A percentile compares a stretch with the other conserved stretches of the same genome.
These are phyloP conservation scores for Epirrhoe tristata DNA, from an alignment of 2,888 invertebrate genomes.

Conservation along the genomic window DNA sequence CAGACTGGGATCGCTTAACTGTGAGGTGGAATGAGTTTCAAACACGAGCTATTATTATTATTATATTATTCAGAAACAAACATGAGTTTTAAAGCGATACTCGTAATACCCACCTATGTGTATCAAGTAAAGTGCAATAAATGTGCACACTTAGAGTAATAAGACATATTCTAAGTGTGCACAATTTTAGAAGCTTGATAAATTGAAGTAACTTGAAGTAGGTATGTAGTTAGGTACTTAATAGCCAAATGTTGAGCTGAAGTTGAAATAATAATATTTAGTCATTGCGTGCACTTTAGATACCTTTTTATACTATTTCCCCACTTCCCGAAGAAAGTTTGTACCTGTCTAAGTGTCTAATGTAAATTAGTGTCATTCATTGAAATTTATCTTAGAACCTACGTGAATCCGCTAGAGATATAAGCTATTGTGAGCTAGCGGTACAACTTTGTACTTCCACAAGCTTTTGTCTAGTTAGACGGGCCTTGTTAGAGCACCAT, in stretches of 20 bases:
- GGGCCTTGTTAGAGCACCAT: conserved; percentile 31
- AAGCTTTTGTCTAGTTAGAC: conserved; percentile 44
- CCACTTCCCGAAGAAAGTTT: too few species aligned
- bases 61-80: neutral
- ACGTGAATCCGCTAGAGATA: conserved; percentile 28
- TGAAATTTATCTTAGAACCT: conserved; percentile 36
- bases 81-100: neutral
- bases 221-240: too few species aligned
- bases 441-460: conserved; percentile 36
- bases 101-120: neutral
- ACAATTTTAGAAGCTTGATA: too few species aligned
- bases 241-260: too few species aligned
- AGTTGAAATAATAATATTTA: too few species aligned
- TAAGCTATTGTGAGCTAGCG: conserved; percentile 37
- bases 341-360: too few species aligned
- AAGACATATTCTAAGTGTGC: too few species aligned
- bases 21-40: conserved; percentile 2
- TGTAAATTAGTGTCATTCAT: conserved; percentile 12
- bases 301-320: too few species aligned
- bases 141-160: too few species aligned
- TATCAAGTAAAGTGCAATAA: neutral
- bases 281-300: too few species aligned
- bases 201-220: too few species aligned
- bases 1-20: conserved; percentile 1
- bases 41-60: conserved; percentile 3